Evolutionary conservation across 2,888 invertebrate species (phyloP), one percentile per base, ranked within the genome.

Genomic region (Diadromus collaris): DNA sequence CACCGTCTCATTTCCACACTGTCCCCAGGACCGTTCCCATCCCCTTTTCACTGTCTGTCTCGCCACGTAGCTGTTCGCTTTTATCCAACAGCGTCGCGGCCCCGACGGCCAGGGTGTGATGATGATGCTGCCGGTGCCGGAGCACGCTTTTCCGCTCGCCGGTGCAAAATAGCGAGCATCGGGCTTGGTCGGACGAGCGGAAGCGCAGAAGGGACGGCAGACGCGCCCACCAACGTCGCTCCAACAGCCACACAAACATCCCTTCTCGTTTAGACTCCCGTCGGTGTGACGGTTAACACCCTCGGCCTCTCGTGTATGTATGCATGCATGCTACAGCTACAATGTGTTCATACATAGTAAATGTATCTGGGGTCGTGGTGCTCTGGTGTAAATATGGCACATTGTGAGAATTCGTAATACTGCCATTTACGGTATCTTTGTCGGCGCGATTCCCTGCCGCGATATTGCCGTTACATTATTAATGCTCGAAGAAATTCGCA

Each of bases 51-150:
- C 68, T 58, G 72, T 76, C 79, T 76, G 76, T 76, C 72, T 72
- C 79, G 76, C 79, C 38, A 76, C 79, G 76, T 69, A 51, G 72
- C 70, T 61, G 67, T 41, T 48, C 76, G 64, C 76, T 79, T 79
- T 76, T 76, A 76, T 76, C 76, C 79, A 58, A 64, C 44, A 58
- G 58, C 56, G 69, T 65, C 69, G 73, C 58, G 19, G 13, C 61
- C 24, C 68, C 44, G 44, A 51, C 65, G 38, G 27, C 29, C 54
- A 64, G 63, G 44, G 70, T 51, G 46, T 60, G 58, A 19, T 65
- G 58, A 29, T 46, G 64, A 64, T 46, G 63, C 46, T 34, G 56
- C 56, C 44, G 58, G 48, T 76, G 68, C 61, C 48, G 29, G 34
- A 56, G 63, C 67, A 64, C 60, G 76, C 72, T 76, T 76, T 76